These are phyloP conservation scores for Chromobotia macracanthus DNA, from an alignment of 2,797 vertebrate species.

Conservation along the genomic window DNA sequence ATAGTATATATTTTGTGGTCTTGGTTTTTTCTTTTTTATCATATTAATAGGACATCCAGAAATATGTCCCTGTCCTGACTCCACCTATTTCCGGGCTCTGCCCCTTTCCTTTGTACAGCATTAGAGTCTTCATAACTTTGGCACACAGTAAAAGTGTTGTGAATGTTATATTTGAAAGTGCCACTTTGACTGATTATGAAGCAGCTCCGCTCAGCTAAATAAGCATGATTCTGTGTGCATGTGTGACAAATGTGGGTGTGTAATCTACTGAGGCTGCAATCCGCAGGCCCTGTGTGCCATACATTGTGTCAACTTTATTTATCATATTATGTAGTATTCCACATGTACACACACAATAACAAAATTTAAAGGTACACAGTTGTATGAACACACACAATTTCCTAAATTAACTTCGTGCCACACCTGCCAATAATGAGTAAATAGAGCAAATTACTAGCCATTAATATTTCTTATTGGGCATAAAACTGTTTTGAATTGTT, in stretches of 20 bases:
- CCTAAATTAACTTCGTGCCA: neutral
- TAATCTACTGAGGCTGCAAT: constrained; percentile 51
- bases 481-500: no score
- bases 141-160: constrained; percentile 30
- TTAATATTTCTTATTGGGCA: neutral
- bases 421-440: neutral
- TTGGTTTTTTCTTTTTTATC: neutral
- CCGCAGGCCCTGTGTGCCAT: constrained; percentile 1
- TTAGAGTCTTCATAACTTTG: neutral
- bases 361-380: neutral
- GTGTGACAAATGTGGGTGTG: constrained; percentile 57
- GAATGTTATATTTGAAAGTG: constrained; percentile 61
- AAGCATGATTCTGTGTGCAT: constrained; percentile 38
- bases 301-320: constrained; percentile 24
- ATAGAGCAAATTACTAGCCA: neutral
- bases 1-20: neutral
- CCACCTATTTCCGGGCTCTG: neutral
- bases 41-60: neutral
- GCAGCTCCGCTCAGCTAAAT: constrained; percentile 53
- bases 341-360: neutral
- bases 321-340: neutral
- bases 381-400: neutral
- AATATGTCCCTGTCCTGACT: neutral
- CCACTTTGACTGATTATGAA: constrained; percentile 61
- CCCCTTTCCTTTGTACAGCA: neutral